Conservation (phyloP, 1,140 invertebrate genomes). For the Ceratosolen solmsi region DNA sequence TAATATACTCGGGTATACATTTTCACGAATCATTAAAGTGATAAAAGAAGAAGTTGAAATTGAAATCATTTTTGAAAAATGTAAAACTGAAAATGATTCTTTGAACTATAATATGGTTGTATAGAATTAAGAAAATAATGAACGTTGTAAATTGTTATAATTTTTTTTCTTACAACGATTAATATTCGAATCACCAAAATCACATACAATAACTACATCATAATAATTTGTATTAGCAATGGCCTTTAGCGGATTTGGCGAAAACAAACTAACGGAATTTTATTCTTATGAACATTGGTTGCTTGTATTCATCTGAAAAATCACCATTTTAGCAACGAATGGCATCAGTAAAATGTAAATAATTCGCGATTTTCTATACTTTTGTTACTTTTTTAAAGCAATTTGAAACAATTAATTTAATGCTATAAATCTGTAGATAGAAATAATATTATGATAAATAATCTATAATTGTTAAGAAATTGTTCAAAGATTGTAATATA, state of each 20-base stretch:
- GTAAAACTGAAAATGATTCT: too few species aligned
- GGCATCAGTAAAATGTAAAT: too few species aligned
- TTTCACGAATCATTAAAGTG: too few species aligned
- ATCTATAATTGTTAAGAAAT: constrained; percentile 51
- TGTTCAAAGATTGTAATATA: constrained; percentile 47
- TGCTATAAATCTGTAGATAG: constrained; percentile 42
- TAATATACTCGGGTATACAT: too few species aligned
- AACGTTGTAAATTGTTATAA: neutral
- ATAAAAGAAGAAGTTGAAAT: too few species aligned
- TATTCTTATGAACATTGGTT: neutral
- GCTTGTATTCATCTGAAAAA: too few species aligned
- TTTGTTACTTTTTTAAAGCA: constrained; percentile 48
- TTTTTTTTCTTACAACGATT: constrained; percentile 24
- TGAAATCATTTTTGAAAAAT: too few species aligned
- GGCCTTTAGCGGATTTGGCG: neutral
- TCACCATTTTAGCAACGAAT: too few species aligned
- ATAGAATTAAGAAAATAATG: neutral
- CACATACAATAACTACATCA: constrained; percentile 30
- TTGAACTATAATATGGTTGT: neutral
- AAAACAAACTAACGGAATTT: constrained; percentile 10
- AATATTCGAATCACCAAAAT: constrained; percentile 26
- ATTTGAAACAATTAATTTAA: constrained; percentile 19
- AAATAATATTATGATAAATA: constrained; percentile 34
- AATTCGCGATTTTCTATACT: constrained; percentile 49
- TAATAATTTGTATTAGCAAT: constrained; percentile 27